Conservation (phyloP, 2,113 vertebrate genomes). For the Circaetus gallicus region DNA sequence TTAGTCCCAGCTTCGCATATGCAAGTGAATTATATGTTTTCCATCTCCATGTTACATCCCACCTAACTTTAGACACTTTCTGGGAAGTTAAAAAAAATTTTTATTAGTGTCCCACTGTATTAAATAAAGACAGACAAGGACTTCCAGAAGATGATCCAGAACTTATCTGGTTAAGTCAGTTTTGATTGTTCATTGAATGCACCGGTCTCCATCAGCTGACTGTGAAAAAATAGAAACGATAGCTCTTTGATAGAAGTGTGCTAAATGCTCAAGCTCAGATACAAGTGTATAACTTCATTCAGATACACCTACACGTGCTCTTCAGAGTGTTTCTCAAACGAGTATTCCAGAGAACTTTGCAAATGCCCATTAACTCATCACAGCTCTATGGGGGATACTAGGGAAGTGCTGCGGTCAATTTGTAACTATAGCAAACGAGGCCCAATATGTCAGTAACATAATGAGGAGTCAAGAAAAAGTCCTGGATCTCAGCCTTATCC, state of each 20-base stretch:
- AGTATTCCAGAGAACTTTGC: neutral
- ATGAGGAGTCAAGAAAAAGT: neutral
- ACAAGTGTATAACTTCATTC: neutral
- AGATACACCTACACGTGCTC: rapidly evolving
- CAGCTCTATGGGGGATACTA: rapidly evolving
- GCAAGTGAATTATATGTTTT: neutral
- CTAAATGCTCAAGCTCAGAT: neutral
- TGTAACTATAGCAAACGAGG: neutral
- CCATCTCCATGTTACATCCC: neutral
- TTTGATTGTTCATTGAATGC: neutral
- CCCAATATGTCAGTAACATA: neutral
- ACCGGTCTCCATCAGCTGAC: neutral
- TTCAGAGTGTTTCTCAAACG: neutral
- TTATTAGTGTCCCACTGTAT: rapidly evolving
- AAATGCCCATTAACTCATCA: neutral
- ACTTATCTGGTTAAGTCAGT: neutral
- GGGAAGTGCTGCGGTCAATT: neutral
- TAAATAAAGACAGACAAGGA: neutral
- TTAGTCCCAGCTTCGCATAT: neutral
- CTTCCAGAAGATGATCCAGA: neutral
- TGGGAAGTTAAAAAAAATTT: neutral
- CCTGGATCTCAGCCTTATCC: neutral
- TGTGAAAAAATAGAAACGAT: neutral
- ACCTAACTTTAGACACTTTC: neutral
- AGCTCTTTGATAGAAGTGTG: neutral